These are phyloP conservation scores for Colius striatus DNA, from an alignment of 2,113 vertebrate genomes.

Conservation along the genomic window DNA sequence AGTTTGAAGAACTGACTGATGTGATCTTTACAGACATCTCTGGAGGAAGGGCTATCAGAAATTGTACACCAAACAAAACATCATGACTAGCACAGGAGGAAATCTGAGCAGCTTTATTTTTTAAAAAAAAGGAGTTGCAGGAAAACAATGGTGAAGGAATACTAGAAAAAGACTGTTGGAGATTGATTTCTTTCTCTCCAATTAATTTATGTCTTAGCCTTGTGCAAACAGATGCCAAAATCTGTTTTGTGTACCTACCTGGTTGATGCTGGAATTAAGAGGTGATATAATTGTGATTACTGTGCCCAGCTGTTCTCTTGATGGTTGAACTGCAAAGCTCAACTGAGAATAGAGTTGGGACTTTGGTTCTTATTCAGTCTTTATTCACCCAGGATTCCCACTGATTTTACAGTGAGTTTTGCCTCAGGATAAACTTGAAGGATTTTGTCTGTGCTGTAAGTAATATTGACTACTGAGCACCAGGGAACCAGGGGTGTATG, in stretches of 20 bases:
- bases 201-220: neutral
- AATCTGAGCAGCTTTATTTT: neutral
- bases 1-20: constrained; percentile 18
- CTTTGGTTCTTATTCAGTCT: neutral
- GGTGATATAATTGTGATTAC: neutral
- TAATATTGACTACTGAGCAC: neutral
- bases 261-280: neutral
- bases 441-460: neutral
- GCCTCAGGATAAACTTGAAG: neutral
- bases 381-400: neutral
- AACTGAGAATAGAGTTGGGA: neutral
- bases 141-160: rapidly evolving
- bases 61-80: neutral
- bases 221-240: neutral
- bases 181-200: neutral
- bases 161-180: neutral
- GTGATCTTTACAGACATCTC: constrained; percentile 30
- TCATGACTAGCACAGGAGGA: neutral
- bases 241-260: neutral
- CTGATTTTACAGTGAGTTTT: neutral
- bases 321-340: neutral
- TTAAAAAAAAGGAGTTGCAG: neutral
- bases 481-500: neutral
- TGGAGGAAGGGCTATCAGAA: neutral
- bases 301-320: neutral